phyloP scores from a whole-genome alignment of 2,888 invertebrate species.

The Scaptomyza reducta region DNA sequence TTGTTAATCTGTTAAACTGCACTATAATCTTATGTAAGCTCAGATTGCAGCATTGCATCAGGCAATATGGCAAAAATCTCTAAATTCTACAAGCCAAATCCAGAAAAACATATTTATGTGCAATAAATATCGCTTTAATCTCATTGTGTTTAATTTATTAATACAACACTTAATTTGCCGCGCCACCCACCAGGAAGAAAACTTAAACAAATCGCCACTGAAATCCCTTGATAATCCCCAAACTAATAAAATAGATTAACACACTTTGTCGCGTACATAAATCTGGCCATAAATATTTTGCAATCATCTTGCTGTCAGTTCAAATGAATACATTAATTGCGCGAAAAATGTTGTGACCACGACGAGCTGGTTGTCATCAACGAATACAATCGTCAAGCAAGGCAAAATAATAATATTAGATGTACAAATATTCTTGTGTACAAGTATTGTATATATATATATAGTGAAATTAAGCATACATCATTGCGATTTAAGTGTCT shows the following conservation, averaged over 20 bases:
- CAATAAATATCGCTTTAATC: neutral
- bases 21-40: constrained; percentile 40
- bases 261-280: constrained; percentile 39
- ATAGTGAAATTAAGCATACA: constrained; percentile 43
- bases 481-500: constrained; percentile 65
- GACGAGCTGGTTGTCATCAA: constrained; percentile 37
- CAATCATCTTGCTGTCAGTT: constrained; percentile 59
- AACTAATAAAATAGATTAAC: constrained; percentile 18
- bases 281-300: constrained; percentile 41
- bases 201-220: constrained; percentile 7
- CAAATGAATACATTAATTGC: constrained; percentile 60
- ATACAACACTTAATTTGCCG: too few relatives aligned
- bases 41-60: neutral
- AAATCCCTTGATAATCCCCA: constrained; percentile 12
- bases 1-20: constrained; percentile 24
- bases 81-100: too few relatives aligned
- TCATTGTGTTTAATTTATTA: neutral
- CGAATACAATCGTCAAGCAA: constrained; percentile 29
- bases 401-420: constrained; percentile 9
- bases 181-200: neutral
- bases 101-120: neutral
- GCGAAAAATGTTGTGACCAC: constrained; percentile 31
- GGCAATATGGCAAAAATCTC: constrained; percentile 5
- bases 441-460: constrained; percentile 6
- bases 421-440: constrained; percentile 5